A percentile compares a stretch with the other conserved stretches of the same genome.
Conservation (phyloP, 2,888 invertebrate genomes). For the Agrypnus murinus region DNA sequence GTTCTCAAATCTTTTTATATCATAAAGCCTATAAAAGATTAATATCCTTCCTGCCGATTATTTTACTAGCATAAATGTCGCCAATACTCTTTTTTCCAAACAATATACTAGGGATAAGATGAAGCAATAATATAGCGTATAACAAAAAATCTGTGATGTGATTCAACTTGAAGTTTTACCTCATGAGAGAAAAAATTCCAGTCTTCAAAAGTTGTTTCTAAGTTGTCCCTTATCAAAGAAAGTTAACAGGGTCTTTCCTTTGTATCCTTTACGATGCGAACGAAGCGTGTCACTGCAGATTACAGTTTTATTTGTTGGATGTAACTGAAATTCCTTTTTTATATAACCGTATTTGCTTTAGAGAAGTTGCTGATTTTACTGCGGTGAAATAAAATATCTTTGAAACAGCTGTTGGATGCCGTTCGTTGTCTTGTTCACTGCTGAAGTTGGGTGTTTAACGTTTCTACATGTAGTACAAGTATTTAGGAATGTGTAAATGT, state of each 20-base stretch:
- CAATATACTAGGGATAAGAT: not conserved
- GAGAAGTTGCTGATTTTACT: slow-evolving; percentile 17
- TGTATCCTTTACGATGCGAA: slow-evolving; percentile 44
- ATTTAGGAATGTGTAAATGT: slow-evolving; percentile 12
- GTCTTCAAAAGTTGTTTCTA: slow-evolving; percentile 31
- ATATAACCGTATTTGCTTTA: slow-evolving; percentile 29
- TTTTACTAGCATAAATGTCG: too few relatives aligned
- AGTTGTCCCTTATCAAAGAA: slow-evolving; percentile 45
- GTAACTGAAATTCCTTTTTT: slow-evolving; percentile 35
- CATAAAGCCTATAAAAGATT: too few relatives aligned
- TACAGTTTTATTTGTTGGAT: slow-evolving; percentile 44
- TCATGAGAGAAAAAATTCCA: slow-evolving; percentile 27
- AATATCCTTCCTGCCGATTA: too few relatives aligned
- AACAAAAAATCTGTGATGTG: slow-evolving; percentile 11
- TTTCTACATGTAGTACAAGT: not conserved
- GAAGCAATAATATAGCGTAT: not conserved
- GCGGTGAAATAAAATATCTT: not conserved
- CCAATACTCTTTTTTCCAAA: too few relatives aligned
- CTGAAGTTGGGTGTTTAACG: not conserved
- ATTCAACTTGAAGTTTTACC: slow-evolving; percentile 1
- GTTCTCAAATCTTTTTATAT: too few relatives aligned
- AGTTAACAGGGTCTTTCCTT: slow-evolving; percentile 44
- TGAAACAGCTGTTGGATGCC: not conserved
- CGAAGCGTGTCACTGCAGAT: slow-evolving; percentile 42
- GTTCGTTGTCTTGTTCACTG: slow-evolving; percentile 4